Evolutionary conservation across 2,797 vertebrate species (phyloP).

Genomic region (Crax fasciolata): DNA sequence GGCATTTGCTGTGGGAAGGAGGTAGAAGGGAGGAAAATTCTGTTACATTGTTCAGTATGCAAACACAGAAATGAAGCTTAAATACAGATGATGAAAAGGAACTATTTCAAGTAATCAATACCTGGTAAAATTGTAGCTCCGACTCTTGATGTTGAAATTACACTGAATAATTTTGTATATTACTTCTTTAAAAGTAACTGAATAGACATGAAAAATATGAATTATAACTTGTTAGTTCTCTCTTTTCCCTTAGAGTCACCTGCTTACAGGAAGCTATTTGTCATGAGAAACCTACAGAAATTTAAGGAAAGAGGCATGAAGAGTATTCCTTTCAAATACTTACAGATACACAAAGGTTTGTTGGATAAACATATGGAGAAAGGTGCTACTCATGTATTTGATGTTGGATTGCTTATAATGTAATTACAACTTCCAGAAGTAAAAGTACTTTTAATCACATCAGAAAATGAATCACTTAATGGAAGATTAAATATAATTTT

Average conservation of each 20-base stretch:
- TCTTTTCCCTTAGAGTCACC: not conserved
- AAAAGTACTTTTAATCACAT: not conserved
- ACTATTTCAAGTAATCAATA: not conserved
- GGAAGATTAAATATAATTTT: not conserved
- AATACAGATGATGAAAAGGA: not conserved
- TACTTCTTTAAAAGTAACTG: not conserved
- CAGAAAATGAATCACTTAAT: not conserved
- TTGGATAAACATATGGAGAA: not conserved
- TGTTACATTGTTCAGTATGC: not conserved
- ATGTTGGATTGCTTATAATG: not conserved
- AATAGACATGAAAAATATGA: not conserved
- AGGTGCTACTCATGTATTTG: not conserved
- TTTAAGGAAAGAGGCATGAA: not conserved
- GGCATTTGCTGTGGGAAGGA: not conserved
- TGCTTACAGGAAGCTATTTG: not conserved
- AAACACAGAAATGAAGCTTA: not conserved
- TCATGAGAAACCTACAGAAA: constrained; percentile 2
- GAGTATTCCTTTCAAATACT: not conserved
- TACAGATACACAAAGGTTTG: not conserved
- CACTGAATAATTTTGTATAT: not conserved
- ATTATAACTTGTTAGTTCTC: not conserved
- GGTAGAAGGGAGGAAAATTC: not conserved
- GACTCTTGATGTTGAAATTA: not conserved
- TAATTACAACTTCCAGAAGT: not conserved
- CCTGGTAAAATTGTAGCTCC: not conserved